Percentiles rank a stretch among this genome's conserved stretches.
phyloP scores from a whole-genome alignment of 2,797 vertebrate genomes.

The Manis pentadactyla region DNA sequence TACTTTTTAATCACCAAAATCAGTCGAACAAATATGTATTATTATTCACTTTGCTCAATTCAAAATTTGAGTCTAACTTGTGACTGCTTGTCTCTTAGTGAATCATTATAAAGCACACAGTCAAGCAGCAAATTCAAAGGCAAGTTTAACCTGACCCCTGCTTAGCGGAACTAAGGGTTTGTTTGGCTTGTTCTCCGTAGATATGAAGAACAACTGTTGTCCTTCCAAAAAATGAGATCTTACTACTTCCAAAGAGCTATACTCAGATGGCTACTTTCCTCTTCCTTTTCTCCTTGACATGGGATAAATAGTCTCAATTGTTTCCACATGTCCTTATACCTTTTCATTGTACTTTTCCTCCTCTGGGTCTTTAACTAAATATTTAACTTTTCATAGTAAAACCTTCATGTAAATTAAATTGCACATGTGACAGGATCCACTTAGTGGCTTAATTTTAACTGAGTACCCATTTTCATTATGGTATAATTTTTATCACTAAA shows the following conservation, averaged over 20 bases:
- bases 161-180: not conserved
- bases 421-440: not conserved
- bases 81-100: not conserved
- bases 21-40: not conserved
- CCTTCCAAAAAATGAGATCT: not conserved
- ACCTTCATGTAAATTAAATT: constrained; percentile 28
- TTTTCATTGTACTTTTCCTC: constrained; percentile 24
- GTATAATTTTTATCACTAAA: not conserved
- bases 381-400: constrained; percentile 16
- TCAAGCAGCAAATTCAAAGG: not conserved
- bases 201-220: not conserved
- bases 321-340: not conserved
- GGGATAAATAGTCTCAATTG: not conserved
- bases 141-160: not conserved
- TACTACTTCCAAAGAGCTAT: not conserved
- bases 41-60: not conserved
- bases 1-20: not conserved
- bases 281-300: not conserved
- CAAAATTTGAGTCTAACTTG: not conserved
- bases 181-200: not conserved
- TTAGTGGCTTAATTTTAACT: constrained; percentile 17
- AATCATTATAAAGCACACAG: not conserved
- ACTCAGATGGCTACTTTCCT: not conserved
- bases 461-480: constrained; percentile 1
- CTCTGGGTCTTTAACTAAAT: not conserved